Conservation (phyloP, 2,888 invertebrate genomes). For the Azorinus chamasolen region DNA sequence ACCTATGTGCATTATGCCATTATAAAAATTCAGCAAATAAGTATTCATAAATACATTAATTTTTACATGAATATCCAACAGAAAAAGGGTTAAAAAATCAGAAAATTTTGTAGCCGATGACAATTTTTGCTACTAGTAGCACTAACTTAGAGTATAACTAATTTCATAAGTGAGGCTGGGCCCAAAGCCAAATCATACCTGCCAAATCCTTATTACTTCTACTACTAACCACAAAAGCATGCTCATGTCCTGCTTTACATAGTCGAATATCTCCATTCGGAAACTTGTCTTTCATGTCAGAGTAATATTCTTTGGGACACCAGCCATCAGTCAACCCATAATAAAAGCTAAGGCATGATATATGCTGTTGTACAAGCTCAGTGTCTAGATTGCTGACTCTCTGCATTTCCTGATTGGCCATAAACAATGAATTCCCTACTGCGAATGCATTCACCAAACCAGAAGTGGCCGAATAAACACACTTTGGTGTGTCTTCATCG, state of each 20-base stretch:
- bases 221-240: slow-evolving; percentile 92
- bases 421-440: slow-evolving; percentile 74
- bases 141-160: no score
- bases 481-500: slow-evolving; percentile 69
- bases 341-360: slow-evolving; percentile 91
- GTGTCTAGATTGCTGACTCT: slow-evolving; percentile 90
- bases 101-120: no score
- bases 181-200: slow-evolving; percentile 76
- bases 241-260: slow-evolving; percentile 89
- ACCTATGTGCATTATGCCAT: no score
- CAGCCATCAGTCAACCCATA: slow-evolving; percentile 94
- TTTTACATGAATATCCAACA: no score
- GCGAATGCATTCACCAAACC: slow-evolving; percentile 83
- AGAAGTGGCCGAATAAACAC: slow-evolving; percentile 80
- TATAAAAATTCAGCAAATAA: no score
- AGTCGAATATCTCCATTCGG: slow-evolving; percentile 89
- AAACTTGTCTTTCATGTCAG: slow-evolving; percentile 89
- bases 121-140: no score
- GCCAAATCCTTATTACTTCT: slow-evolving; percentile 85
- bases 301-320: slow-evolving; percentile 92
- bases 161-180: slow-evolving; percentile 58
- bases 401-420: slow-evolving; percentile 90
- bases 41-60: no score
- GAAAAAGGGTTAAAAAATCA: no score
- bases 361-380: slow-evolving; percentile 88